These are phyloP conservation scores for Herpetotheres cachinnans DNA, from an alignment of 2,113 vertebrate genomes.

Conservation along the genomic window DNA sequence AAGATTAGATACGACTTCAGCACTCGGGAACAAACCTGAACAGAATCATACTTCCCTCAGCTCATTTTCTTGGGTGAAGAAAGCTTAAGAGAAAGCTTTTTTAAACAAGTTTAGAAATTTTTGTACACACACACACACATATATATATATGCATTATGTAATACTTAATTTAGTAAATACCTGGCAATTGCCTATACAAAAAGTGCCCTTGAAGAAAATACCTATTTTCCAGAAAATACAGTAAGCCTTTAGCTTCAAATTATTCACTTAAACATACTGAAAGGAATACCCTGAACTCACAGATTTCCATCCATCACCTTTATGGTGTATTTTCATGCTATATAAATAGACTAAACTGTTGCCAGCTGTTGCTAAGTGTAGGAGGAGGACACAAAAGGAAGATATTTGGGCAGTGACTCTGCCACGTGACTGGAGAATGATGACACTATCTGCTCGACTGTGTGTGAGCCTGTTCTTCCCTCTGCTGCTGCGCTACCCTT, in stretches of 20 bases:
- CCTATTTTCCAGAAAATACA: not conserved
- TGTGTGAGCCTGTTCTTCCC: not conserved
- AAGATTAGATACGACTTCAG: not conserved
- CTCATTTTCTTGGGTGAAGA: not conserved
- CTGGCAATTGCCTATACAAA: not conserved
- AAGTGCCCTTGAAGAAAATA: not conserved
- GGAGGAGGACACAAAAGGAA: not conserved
- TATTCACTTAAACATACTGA: not conserved
- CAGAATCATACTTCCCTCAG: not conserved
- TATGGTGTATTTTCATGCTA: not conserved
- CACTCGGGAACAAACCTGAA: not conserved
- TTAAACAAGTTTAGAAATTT: not conserved
- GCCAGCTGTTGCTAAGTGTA: not conserved
- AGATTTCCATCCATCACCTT: not conserved
- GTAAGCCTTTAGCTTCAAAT: not conserved
- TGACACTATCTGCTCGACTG: not conserved
- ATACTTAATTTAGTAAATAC: not conserved
- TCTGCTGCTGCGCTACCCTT: not conserved
- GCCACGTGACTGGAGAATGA: rapidly evolving
- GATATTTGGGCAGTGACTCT: not conserved
- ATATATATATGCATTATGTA: not conserved
- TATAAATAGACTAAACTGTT: not conserved
- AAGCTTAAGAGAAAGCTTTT: not conserved
- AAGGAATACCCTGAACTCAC: not conserved
- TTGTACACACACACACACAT: too few species aligned